These are phyloP conservation scores for Eulemur macaco DNA, from an alignment of 2,113 vertebrate species.

Conservation along the genomic window DNA sequence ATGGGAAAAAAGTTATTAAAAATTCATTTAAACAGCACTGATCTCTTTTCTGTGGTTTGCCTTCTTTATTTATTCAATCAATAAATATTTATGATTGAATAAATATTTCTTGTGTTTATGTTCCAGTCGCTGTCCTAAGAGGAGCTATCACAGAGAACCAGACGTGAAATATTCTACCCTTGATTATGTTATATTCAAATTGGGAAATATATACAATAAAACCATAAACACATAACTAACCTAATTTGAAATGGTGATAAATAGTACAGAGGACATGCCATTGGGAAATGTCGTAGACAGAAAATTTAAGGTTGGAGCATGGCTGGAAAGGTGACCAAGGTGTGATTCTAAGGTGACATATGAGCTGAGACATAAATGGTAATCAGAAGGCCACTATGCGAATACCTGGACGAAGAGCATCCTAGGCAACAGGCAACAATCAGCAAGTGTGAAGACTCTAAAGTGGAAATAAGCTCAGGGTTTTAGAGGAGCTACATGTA, in stretches of 20 bases:
- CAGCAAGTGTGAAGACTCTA: background rate
- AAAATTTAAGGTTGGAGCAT: background rate
- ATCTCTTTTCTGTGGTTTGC: background rate
- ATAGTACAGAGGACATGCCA: background rate
- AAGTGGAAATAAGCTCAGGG: background rate
- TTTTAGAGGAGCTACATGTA: no score
- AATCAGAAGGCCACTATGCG: background rate
- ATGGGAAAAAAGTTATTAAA: background rate
- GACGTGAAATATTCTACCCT: no score
- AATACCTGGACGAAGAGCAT: background rate
- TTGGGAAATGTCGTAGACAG: background rate
- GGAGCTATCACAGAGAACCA: background rate
- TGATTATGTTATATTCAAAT: background rate
- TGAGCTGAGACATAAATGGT: background rate
- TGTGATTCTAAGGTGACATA: background rate
- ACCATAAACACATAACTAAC: background rate
- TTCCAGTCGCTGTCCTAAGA: background rate
- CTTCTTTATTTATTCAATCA: background rate
- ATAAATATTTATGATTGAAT: background rate
- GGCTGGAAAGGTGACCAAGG: background rate
- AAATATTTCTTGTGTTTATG: background rate
- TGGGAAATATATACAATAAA: background rate
- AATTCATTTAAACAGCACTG: no score
- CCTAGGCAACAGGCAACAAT: background rate
- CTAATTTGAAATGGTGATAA: background rate